These are phyloP conservation scores for Perca flavescens DNA, from an alignment of 2,113 vertebrate species.

Conservation along the genomic window DNA sequence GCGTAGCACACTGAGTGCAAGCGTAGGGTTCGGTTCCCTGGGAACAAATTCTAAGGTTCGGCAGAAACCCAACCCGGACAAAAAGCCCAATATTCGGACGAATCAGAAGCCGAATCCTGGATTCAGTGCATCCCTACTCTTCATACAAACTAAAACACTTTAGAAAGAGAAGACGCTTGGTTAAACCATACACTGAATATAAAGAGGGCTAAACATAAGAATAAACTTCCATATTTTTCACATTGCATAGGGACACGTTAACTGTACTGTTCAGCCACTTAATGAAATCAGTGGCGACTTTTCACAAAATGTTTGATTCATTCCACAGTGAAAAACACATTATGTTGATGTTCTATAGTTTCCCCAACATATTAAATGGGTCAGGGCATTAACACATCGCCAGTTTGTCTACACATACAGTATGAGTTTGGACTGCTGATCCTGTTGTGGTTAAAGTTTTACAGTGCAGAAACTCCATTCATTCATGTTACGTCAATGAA, in stretches of 20 bases:
- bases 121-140: no score
- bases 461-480: background rate
- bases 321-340: background rate
- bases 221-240: conserved; percentile 6
- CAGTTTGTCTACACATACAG: background rate
- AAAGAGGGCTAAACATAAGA: background rate
- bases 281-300: background rate
- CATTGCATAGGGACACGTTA: conserved; percentile 4
- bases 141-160: background rate
- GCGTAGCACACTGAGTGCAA: no score
- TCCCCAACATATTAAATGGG: background rate
- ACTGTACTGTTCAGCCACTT: conserved; percentile 8
- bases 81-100: no score
- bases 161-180: background rate
- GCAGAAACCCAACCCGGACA: no score
- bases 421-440: no score
- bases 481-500: background rate
- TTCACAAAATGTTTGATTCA: background rate
- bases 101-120: no score
- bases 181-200: background rate
- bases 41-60: no score
- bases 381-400: background rate
- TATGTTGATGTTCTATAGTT: background rate
- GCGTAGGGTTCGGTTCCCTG: no score
- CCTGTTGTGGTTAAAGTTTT: background rate